Evolutionary conservation across 1,140 invertebrate genomes (phyloP).

Genomic region (Pantala flavescens): DNA sequence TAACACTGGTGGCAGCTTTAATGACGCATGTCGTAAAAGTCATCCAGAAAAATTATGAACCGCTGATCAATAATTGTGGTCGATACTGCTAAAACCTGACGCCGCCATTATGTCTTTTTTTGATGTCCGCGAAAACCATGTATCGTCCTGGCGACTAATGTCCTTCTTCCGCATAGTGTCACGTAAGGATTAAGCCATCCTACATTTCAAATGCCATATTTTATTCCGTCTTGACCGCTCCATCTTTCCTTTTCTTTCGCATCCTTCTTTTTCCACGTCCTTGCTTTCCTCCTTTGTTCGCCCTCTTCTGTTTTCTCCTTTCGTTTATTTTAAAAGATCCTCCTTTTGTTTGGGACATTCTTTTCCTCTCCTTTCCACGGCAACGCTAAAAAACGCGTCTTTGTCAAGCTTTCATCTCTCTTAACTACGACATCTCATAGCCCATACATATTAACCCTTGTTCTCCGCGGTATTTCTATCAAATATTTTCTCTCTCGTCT

Average conservation of each 20-base stretch:
- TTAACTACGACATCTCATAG: constrained; percentile 8
- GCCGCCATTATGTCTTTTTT: too few relatives aligned
- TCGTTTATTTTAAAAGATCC: neutral
- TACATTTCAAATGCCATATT: neutral
- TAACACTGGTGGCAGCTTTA: too few relatives aligned
- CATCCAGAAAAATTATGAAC: too few relatives aligned
- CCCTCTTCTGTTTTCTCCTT: neutral
- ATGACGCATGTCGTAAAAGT: too few relatives aligned
- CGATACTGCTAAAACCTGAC: too few relatives aligned
- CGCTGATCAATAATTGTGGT: too few relatives aligned
- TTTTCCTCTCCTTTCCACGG: neutral
- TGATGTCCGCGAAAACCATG: neutral
- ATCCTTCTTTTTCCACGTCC: neutral
- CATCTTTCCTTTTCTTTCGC: neutral
- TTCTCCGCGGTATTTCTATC: constrained; percentile 1
- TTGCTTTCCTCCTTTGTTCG: neutral
- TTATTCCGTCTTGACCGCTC: neutral
- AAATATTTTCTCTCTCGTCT: neutral
- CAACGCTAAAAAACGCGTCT: neutral
- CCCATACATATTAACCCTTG: neutral
- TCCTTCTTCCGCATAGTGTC: neutral
- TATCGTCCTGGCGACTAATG: neutral
- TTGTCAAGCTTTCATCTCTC: constrained; percentile 1
- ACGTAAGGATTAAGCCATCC: neutral
- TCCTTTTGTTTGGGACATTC: neutral